Conservation (phyloP, 53 echinoderm and acorn worm species). For the Stichopus horrens region DNA sequence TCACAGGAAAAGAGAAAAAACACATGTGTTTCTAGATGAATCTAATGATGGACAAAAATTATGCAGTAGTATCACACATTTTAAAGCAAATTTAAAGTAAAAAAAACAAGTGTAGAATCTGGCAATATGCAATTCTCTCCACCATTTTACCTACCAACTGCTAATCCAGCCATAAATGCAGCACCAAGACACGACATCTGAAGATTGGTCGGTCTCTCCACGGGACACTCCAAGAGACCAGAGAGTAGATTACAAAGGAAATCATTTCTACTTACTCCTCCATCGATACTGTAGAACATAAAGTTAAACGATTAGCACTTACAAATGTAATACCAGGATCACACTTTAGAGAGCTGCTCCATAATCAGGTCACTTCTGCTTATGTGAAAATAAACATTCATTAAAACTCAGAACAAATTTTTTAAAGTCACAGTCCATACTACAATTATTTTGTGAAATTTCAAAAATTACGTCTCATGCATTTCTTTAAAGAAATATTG, state of each 20-base stretch:
- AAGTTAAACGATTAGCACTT: not conserved
- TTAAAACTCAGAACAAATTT: too few relatives aligned
- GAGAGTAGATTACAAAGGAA: constrained; percentile 70
- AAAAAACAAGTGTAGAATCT: not conserved
- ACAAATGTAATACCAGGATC: not conserved
- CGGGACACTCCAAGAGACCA: constrained; percentile 61
- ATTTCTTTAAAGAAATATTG: too few relatives aligned
- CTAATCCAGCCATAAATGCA: constrained; percentile 91
- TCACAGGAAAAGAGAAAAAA: too few relatives aligned
- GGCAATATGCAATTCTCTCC: not conserved
- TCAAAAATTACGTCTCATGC: too few relatives aligned
- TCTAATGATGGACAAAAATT: not conserved
- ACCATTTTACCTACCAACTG: constrained; percentile 58
- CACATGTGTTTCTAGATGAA: not conserved
- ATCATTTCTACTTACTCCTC: constrained; percentile 82
- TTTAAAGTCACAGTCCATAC: too few relatives aligned
- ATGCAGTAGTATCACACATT: not conserved
- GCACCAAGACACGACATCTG: constrained; percentile 91
- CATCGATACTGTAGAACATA: constrained; percentile 67
- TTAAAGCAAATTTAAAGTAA: not conserved
- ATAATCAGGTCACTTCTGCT: too few relatives aligned
- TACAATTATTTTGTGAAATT: too few relatives aligned
- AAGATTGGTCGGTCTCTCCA: constrained; percentile 76
- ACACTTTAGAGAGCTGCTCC: too few relatives aligned
- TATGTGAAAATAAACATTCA: too few relatives aligned